phyloP scores from a whole-genome alignment of 2,888 invertebrate genomes.

The Xestia sexstrigata region DNA sequence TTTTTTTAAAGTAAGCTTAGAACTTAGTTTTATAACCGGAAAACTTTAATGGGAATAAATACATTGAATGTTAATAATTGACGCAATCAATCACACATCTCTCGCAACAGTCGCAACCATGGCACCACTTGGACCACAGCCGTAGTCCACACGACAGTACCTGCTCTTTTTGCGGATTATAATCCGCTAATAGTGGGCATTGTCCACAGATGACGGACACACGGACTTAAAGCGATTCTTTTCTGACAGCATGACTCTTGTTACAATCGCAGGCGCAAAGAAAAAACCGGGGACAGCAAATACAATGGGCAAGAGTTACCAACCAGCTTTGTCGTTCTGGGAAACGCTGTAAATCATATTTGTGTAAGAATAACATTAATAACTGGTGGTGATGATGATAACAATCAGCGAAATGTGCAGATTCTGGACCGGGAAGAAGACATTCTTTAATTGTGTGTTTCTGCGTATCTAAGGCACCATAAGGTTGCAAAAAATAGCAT shows the following conservation, averaged over 20 bases:
- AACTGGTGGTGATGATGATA: constrained; percentile 59
- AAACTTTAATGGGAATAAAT: background rate
- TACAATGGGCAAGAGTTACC: constrained; percentile 87
- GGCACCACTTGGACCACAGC: constrained; percentile 63
- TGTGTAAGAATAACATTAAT: constrained; percentile 76
- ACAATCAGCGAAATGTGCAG: constrained; percentile 66
- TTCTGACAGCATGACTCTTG: constrained; percentile 74
- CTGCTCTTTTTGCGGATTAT: constrained; percentile 89
- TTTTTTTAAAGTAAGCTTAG: background rate
- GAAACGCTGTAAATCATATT: constrained; percentile 85
- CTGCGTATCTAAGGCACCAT: constrained; percentile 3
- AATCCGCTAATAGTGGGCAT: constrained; percentile 90
- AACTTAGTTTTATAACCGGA: background rate
- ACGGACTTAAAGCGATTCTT: constrained; percentile 77
- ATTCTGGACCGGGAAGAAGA: constrained; percentile 36
- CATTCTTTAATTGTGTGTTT: constrained; percentile 44
- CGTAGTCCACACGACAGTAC: constrained; percentile 74
- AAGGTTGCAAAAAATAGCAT: constrained; percentile 29
- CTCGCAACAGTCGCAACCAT: background rate
- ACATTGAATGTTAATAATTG: background rate
- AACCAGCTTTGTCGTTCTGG: constrained; percentile 75
- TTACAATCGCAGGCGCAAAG: constrained; percentile 60
- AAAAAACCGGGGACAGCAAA: constrained; percentile 69
- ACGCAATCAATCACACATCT: background rate
- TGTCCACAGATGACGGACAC: constrained; percentile 86